Evolutionary conservation across 2,888 invertebrate genomes (phyloP), one percentile per base, ranked within the genome.

Genomic region (Aphidoletes aphidimyza): DNA sequence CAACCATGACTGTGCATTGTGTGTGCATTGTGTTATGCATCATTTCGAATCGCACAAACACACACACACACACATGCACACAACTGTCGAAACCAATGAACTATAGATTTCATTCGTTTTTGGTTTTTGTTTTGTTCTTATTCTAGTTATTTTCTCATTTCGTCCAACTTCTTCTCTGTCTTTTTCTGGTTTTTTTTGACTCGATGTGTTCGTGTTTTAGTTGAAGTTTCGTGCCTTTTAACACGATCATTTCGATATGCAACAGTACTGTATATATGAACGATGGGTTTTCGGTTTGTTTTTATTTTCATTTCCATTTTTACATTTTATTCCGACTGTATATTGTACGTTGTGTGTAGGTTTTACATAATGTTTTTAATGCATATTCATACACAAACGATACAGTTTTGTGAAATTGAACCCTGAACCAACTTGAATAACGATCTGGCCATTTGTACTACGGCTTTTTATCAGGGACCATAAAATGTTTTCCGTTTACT

Each of bases 51-150:
- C 14, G 14, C 42, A 6, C 42, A 42, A 14, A 14, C 42, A 42
- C 8, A 42, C 8, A 42, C 69, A 30, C 69, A 34, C 69, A 54
- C 54, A 69, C 34, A 69, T 30, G 69, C 69, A 69, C 69, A 69
- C 69, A 69, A 69, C 30, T 69, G 69, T 69, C 69, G 69, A 69
- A 69, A 30, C 69, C 69, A 69, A 69, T 69, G 69, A 69, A 69
- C 69, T 69, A 69, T 69, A 14, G 30, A 30, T 69, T 69, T 30
- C 30, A 3, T 69, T n/a, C 3, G 0, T 69, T 17, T 69, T 30
- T 69, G 26, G 2, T 30, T 3, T 69, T 14, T 69, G 26, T 54
- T n/a, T 54, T 54, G 22, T 54, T 69, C 69, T 69, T 14, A 30
- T 34, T 69, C 30, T 30, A 30, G 11, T 30, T 69, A 30, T 69